Base-by-base conservation (phyloP, 23 tunicate species). In the Halocynthia roretzi region DNA sequence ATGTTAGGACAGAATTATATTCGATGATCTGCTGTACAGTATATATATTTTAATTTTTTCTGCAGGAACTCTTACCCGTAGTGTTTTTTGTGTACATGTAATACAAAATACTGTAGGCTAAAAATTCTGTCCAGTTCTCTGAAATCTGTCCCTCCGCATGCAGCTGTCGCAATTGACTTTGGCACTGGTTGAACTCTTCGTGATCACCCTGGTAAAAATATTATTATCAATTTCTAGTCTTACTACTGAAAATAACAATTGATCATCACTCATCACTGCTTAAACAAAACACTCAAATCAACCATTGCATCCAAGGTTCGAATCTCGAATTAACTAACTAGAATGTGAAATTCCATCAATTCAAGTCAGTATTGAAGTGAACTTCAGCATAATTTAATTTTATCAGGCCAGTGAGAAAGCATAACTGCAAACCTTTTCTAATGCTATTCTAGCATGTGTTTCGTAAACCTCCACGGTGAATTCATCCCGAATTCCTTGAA, bases 111-210 rank as follows among this genome's bases (percentile, higher is more conserved):
- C 93, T 83, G 83, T 96, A 96, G 18, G 99, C 99, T 11, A 92
- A 67, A 77, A 96, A 96, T 61, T 96, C 99, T 61, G 93, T 82
- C 58, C 83, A 23, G 72, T 96, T 82, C 49, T 70, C 53, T 5
- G 96, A 87, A 12, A 75, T 53, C 31, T 66, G 75, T 49, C 99
- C 99, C 87, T 96, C 99, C 48, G 77, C 65, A 86, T 89, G 72
- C 7, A 96, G 85, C 56, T 89, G 96, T 61, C 90, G 88, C 54
- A 96, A 82, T 76, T 96, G 96, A 56, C 82, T 84, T 84, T 96
- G 99, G 61, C 99, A 96, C 81, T 96, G 99, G 77, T 96, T 96
- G 61, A 96, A 96, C 69, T 96, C 99, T 44, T 92, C 96, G 82
- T 96, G 99, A 69, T 96, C 99, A 23, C 83, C 93, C 98, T 92